Conservation (phyloP, 2,888 invertebrate species). For the Kryphioiulus occultus region DNA sequence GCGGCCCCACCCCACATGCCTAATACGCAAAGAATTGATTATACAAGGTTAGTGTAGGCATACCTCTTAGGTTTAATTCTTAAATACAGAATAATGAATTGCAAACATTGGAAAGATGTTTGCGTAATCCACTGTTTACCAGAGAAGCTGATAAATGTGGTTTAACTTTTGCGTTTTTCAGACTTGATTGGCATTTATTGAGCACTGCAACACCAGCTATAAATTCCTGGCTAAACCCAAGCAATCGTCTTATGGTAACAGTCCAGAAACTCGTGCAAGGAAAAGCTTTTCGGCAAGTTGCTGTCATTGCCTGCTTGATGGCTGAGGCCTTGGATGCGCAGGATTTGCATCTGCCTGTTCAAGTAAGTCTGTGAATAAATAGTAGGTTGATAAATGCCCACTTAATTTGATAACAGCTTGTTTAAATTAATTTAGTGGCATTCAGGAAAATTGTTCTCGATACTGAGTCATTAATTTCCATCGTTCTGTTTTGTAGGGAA, state of each 20-base stretch:
- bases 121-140: not conserved
- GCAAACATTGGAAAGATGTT: not conserved
- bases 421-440: no score
- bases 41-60: conserved; percentile 72
- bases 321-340: conserved; percentile 84
- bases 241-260: conserved; percentile 85
- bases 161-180: conserved; percentile 58
- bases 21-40: conserved; percentile 92
- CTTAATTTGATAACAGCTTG: not conserved
- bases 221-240: conserved; percentile 97
- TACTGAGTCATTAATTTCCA: not conserved
- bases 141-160: not conserved
- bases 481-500: conserved; percentile 71
- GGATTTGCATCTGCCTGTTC: conserved; percentile 79
- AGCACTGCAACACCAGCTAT: conserved; percentile 97
- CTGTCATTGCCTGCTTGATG: conserved; percentile 93
- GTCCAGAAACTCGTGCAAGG: conserved; percentile 81
- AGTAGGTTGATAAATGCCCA: not conserved
- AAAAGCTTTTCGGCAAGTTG: conserved; percentile 66
- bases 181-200: conserved; percentile 94
- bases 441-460: no score
- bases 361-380: conserved; percentile 66
- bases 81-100: not conserved
- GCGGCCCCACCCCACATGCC: conserved; percentile 95
- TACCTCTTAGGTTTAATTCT: conserved; percentile 49